Base-by-base conservation (phyloP, 2,113 vertebrate species). In the Halichoeres trimaculatus region DNA sequence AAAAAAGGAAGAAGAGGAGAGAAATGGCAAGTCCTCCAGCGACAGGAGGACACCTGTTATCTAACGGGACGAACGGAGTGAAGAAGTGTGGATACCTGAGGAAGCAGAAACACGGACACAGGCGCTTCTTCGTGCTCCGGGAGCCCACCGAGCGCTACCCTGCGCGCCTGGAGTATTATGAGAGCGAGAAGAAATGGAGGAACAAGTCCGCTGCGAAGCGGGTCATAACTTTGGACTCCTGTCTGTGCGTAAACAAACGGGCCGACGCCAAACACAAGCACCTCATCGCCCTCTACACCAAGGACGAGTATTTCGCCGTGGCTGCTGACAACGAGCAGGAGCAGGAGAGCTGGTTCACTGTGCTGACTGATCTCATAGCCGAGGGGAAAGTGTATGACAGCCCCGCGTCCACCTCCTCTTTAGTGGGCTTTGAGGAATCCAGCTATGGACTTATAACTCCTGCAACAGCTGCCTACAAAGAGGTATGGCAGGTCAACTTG, bases 161-260 rank as follows among this genome's bases (percentile, higher is more conserved):
- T 7, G 96, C 97, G 57, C 93, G 97, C 43, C 90, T 99, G 84
- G 98, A 99, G 92, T 99, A 99, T 80, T 98, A 98, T 10, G 97
- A 99, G 84, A 99, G 94, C 89, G 98, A 99, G 92, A 99, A 98
- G 92, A 99, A 99, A 95, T 99, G 97, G 96, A 93, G 92, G 66
- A 97, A 95, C 92, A 97, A 96, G 94, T 95, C 96, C 19, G 93
- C 95, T 40, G 95, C 98, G 22, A 98, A 97, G 81, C 94, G 98
- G 86, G 93, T 96, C 59, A 97, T 99, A 80, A 90, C 95, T 63
- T 89, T 99, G 73, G 97, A 97, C 90, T 95, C 95, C 66, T 98
- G 97, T 89, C 95, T 99, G 74, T 97, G 96, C 88, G 95, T 99
- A 88, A 97, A 97, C 94, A 99, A 97, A 87, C 95, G 98, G 17